Conservation (phyloP, 2,113 vertebrate genomes). For the Fregata magnificens region DNA sequence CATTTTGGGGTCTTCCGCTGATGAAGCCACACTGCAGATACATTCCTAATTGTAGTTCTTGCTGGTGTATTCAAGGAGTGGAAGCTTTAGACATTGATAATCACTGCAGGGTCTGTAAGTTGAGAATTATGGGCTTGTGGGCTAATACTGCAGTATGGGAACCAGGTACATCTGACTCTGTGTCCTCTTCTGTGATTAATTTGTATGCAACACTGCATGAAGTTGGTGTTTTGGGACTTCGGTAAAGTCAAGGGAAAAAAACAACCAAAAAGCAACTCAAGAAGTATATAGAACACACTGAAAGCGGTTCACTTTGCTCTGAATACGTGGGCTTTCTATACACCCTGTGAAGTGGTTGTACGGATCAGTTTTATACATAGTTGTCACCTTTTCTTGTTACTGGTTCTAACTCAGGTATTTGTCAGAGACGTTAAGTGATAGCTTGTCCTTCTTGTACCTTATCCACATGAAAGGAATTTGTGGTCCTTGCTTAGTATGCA, state of each 20-base stretch:
- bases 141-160: not conserved
- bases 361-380: not conserved
- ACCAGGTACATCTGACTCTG: not conserved
- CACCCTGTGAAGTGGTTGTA: not conserved
- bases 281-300: not conserved
- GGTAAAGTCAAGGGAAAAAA: not conserved
- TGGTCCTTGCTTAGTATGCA: not conserved
- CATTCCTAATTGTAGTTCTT: not conserved
- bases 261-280: not conserved
- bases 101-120: not conserved
- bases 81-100: not conserved
- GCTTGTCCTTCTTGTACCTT: not conserved
- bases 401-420: not conserved
- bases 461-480: not conserved
- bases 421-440: not conserved
- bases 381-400: not conserved
- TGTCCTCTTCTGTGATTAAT: not conserved
- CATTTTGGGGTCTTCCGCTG: not conserved
- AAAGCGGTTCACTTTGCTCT: not conserved
- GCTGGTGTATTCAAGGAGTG: not conserved
- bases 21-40: not conserved
- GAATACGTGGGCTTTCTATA: not conserved
- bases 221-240: not conserved
- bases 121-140: not conserved
- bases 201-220: not conserved